Evolutionary conservation across 2,888 invertebrate species (phyloP).

Genomic region (Theretra japonica): DNA sequence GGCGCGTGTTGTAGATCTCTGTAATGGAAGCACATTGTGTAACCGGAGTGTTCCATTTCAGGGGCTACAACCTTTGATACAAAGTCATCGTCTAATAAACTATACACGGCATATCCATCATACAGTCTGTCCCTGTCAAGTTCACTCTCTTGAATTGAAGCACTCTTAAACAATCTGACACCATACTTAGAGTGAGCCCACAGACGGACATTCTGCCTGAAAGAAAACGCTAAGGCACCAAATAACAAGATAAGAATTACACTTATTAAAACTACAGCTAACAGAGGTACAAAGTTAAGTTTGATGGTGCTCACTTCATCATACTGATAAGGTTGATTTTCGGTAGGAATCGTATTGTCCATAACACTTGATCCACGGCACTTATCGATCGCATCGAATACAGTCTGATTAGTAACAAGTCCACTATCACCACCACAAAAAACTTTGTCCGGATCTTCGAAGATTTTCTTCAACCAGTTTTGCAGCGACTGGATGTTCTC

Average conservation of each 20-base stretch:
- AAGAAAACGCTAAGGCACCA: conserved; percentile 89
- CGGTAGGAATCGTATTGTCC: conserved; percentile 84
- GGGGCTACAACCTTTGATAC: conserved; percentile 88
- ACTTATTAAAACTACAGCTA: conserved; percentile 89
- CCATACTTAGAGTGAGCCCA: conserved; percentile 94
- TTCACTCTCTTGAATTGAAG: conserved; percentile 83
- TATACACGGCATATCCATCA: conserved; percentile 95
- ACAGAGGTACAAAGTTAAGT: conserved; percentile 88
- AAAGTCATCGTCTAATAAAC: conserved; percentile 91
- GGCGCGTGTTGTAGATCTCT: conserved; percentile 86
- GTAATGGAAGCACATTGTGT: conserved; percentile 88
- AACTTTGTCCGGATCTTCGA: conserved; percentile 87
- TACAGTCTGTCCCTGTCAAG: conserved; percentile 88
- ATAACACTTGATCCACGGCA: conserved; percentile 76
- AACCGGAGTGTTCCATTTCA: conserved; percentile 89
- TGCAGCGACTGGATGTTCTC: conserved; percentile 87
- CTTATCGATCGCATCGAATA: conserved; percentile 78
- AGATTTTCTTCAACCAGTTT: conserved; percentile 87
- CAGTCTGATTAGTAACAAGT: conserved; percentile 70
- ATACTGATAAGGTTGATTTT: conserved; percentile 85
- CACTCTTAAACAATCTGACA: conserved; percentile 89
- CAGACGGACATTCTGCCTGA: conserved; percentile 90
- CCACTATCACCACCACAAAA: conserved; percentile 85
- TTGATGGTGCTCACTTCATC: conserved; percentile 88
- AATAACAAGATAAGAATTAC: conserved; percentile 89